Evolutionary conservation across 2,888 invertebrate genomes (phyloP).

Genomic region (Drosophila koepferae): DNA sequence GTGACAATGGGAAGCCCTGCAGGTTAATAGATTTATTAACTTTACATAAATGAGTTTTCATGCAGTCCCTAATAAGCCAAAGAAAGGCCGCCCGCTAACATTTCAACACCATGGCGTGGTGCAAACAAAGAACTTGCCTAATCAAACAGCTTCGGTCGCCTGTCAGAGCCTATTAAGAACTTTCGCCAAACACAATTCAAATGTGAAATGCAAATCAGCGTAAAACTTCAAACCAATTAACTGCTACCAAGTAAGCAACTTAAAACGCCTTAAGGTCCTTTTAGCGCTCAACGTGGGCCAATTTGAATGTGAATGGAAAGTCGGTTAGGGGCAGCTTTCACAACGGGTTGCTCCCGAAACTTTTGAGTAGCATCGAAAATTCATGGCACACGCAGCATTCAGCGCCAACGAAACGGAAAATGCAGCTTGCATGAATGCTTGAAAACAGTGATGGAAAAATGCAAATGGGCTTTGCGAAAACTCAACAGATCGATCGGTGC

Average conservation of each 20-base stretch:
- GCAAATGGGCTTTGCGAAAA: conserved; percentile 66
- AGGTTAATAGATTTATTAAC: conserved; percentile 34
- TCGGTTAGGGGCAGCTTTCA: conserved; percentile 52
- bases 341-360: conserved; percentile 51
- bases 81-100: conserved; percentile 55
- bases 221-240: conserved; percentile 78
- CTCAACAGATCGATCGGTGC: neutral
- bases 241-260: conserved; percentile 71
- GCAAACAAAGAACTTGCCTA: conserved; percentile 51
- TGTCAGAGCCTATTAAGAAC: conserved; percentile 26
- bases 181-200: conserved; percentile 29
- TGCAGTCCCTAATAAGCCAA: conserved; percentile 38
- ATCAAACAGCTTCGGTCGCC: conserved; percentile 30
- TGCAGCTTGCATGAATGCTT: conserved; percentile 37
- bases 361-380: conserved; percentile 37
- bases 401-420: conserved; percentile 78
- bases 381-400: conserved; percentile 75
- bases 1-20: conserved; percentile 18
- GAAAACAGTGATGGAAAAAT: conserved; percentile 39
- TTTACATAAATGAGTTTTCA: conserved; percentile 12
- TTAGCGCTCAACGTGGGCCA: conserved; percentile 40
- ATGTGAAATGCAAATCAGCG: conserved; percentile 64
- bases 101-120: conserved; percentile 52
- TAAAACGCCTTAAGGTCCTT: conserved; percentile 72
- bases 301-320: conserved; percentile 69